A percentile compares a stretch with the other conserved stretches of the same genome.
Evolutionary conservation across 53 echinoderm and acorn worm genomes (phyloP).

Genomic region (Arbacia lixula): DNA sequence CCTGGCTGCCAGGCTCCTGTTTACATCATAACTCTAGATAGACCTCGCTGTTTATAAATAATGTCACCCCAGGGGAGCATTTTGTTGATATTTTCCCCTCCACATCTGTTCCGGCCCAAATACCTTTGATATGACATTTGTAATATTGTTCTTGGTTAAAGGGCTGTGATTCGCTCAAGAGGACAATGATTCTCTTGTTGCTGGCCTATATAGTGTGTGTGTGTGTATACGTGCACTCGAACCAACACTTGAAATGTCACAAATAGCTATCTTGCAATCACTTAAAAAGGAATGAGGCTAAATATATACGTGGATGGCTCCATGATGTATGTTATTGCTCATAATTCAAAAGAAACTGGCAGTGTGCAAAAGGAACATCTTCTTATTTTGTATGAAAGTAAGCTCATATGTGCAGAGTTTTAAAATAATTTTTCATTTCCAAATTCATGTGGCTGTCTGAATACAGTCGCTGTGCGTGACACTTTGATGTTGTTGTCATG

Average conservation of each 20-base stretch:
- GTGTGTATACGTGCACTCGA: neutral
- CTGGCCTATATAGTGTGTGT: neutral
- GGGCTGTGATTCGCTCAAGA: neutral
- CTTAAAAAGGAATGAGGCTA: too few species aligned
- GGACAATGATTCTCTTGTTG: neutral
- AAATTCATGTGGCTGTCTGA: too few species aligned
- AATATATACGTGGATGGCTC: neutral
- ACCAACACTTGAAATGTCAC: too few species aligned
- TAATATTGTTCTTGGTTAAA: constrained; percentile 19
- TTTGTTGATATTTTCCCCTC: constrained; percentile 51
- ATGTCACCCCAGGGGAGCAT: constrained; percentile 64
- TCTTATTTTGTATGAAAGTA: too few species aligned
- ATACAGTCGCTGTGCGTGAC: too few species aligned
- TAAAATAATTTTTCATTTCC: too few species aligned
- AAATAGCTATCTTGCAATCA: too few species aligned
- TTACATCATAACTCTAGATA: constrained; percentile 58
- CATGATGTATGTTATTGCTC: too few species aligned
- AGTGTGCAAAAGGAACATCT: too few species aligned
- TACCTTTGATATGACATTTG: constrained; percentile 53
- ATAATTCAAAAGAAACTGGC: too few species aligned
- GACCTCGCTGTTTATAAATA: constrained; percentile 60
- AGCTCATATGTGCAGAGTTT: too few species aligned
- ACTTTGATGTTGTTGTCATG: too few species aligned
- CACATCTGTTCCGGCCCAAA: constrained; percentile 49
- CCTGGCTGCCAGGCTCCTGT: constrained; percentile 34